A percentile compares a stretch with the other conserved stretches of the same genome.
Conservation (phyloP, 2,797 vertebrate genomes). For the Botia kubotai region DNA sequence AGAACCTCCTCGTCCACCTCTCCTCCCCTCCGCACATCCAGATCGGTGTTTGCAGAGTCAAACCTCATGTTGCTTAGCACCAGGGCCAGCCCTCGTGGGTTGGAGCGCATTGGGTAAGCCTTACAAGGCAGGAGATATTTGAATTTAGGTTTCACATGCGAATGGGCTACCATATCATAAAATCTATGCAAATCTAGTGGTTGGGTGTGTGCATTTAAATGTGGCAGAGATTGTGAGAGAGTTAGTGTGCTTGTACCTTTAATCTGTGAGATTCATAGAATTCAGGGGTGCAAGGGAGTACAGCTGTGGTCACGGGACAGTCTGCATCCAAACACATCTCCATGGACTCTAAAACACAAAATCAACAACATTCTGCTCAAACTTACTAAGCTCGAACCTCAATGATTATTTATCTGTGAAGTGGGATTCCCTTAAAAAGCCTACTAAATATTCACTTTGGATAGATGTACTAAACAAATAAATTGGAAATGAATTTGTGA, state of each 20-base stretch:
- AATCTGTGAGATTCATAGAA: constrained; percentile 85
- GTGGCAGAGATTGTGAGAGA: background rate
- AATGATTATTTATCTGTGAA: too few species aligned
- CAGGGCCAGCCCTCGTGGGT: constrained; percentile 87
- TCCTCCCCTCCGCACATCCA: constrained; percentile 89
- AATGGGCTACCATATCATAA: background rate
- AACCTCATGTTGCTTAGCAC: constrained; percentile 93
- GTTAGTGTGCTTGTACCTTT: constrained; percentile 74
- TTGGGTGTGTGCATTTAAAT: background rate
- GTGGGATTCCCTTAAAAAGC: too few species aligned
- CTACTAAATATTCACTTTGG: too few species aligned
- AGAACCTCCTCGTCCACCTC: constrained; percentile 89
- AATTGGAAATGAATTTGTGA: background rate
- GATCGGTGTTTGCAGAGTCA: constrained; percentile 78
- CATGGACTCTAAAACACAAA: constrained; percentile 75
- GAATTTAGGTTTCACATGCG: background rate
- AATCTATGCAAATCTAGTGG: background rate
- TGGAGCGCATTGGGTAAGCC: constrained; percentile 89
- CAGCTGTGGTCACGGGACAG: constrained; percentile 81
- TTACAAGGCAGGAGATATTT: constrained; percentile 60
- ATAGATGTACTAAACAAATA: too few species aligned
- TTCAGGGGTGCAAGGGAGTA: constrained; percentile 83
- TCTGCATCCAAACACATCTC: constrained; percentile 89
- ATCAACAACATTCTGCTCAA: background rate
- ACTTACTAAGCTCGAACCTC: background rate